Evolutionary conservation across 2,888 invertebrate genomes (phyloP).

Genomic region (Macaria notata): DNA sequence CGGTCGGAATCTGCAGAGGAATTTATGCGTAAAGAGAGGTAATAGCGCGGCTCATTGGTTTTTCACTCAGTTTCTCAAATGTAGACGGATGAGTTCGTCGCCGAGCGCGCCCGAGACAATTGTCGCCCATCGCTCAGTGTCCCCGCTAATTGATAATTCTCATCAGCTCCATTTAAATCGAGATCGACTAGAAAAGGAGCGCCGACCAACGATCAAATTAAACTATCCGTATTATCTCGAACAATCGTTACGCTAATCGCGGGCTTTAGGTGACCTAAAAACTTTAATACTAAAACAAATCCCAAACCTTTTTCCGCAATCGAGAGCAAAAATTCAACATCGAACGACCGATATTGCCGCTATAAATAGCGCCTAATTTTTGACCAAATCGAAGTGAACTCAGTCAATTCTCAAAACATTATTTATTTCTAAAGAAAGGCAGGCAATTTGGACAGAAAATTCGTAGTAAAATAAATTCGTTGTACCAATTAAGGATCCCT

Average conservation of each 20-base stretch:
- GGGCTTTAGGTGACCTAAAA: neutral
- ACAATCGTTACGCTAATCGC: neutral
- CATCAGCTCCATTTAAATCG: constrained; percentile 76
- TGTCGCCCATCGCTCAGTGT: constrained; percentile 78
- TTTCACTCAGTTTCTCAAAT: constrained; percentile 77
- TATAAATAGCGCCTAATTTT: constrained; percentile 22
- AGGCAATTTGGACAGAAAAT: constrained; percentile 49
- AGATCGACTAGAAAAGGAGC: constrained; percentile 60
- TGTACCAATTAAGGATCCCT: constrained; percentile 74
- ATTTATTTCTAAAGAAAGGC: constrained; percentile 39
- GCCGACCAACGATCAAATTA: constrained; percentile 59
- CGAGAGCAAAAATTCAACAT: constrained; percentile 10
- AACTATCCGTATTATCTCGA: constrained; percentile 43
- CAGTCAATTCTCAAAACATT: constrained; percentile 31
- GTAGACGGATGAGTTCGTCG: constrained; percentile 75
- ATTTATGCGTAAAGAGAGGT: constrained; percentile 45
- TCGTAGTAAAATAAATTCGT: constrained; percentile 64
- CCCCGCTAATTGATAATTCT: constrained; percentile 78
- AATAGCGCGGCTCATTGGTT: constrained; percentile 78
- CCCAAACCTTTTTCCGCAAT: neutral
- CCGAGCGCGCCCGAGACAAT: constrained; percentile 70
- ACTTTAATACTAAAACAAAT: neutral
- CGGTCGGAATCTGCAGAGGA: constrained; percentile 22
- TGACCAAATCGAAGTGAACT: constrained; percentile 25
- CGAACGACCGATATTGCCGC: constrained; percentile 13